Base-by-base conservation (phyloP, 1,140 invertebrate genomes). In the Drosophila persimilis region DNA sequence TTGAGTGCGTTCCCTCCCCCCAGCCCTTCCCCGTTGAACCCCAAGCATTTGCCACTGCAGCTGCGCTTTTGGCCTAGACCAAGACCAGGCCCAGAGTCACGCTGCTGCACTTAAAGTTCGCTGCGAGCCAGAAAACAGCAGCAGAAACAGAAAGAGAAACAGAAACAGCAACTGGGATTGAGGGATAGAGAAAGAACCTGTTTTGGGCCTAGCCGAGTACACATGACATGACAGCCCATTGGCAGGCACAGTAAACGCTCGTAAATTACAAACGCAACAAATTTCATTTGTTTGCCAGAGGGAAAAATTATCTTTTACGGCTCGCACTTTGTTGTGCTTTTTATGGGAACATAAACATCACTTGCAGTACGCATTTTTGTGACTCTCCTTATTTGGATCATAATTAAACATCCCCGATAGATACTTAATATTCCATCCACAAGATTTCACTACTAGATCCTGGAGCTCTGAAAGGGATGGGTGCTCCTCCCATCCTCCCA, bases 121-220 rank as follows among this genome's bases (percentile, higher is more conserved):
- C 61, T 66, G 57, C 43, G 17, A 24, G 61, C 22, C 20, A 65
- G 26, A 17, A 26, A 26, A 26, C 24, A 26, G 24, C 24, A 35
- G 7, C 8, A 31, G 29, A 9, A 31, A 31, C 8, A 29, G n/a
- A 26, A 45, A 13, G 41, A 46, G 13, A 20, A 62, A 48, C n/a
- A 22, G 39, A 39, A 48, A 48, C 63, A n/a, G 63, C 67, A 20
- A 46, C 15, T 39, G 15, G 57, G 31, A 61, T 44, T 58, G 71
- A 74, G 15, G 11, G 43, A 58, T 57, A 73, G 52, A 57, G 71
- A 65, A 48, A 73, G 54, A 74, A 74, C 71, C 69, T 58, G 71
- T 74, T 74, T 73, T 45, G 8, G 31, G 15, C 26, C 29, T n/a
- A 39, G 13, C 5, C 35, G 35, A 39, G 35, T 13, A 5, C 35